phyloP scores from a whole-genome alignment of 2,888 invertebrate species.

The Philonicus albiceps region DNA sequence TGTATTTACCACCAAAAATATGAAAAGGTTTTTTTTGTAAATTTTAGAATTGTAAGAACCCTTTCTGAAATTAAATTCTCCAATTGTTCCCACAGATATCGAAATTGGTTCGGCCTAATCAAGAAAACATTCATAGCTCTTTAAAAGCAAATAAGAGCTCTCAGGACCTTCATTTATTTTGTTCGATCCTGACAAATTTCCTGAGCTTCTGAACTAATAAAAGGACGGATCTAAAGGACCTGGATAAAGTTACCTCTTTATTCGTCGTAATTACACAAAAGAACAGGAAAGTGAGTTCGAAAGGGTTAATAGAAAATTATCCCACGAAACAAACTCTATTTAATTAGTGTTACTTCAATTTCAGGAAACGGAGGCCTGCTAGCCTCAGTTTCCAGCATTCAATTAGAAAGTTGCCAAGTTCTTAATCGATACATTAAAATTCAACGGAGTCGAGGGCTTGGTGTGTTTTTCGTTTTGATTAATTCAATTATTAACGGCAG shows the following conservation, averaged over 20 bases:
- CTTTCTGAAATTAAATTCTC: background rate
- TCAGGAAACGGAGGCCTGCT: background rate
- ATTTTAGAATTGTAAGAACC: background rate
- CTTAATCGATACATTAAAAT: background rate
- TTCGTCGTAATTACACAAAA: background rate
- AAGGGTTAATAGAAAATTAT: conserved; percentile 5
- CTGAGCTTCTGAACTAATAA: background rate
- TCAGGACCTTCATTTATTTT: background rate
- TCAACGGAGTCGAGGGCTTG: background rate
- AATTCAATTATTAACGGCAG: background rate
- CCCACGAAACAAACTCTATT: background rate
- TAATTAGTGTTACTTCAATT: conserved; percentile 8
- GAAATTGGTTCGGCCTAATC: background rate
- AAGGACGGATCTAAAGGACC: background rate
- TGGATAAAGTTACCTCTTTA: background rate
- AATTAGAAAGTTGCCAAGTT: background rate
- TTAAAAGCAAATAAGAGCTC: background rate
- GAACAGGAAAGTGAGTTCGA: background rate
- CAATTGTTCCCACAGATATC: background rate
- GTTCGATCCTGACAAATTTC: background rate
- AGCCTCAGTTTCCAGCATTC: background rate
- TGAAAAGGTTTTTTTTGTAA: background rate
- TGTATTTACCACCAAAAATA: background rate
- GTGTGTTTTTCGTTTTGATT: background rate
- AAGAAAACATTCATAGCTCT: background rate